These are phyloP conservation scores for Dorcus parallelipipedus DNA, from an alignment of 2,888 invertebrate species.

Conservation along the genomic window DNA sequence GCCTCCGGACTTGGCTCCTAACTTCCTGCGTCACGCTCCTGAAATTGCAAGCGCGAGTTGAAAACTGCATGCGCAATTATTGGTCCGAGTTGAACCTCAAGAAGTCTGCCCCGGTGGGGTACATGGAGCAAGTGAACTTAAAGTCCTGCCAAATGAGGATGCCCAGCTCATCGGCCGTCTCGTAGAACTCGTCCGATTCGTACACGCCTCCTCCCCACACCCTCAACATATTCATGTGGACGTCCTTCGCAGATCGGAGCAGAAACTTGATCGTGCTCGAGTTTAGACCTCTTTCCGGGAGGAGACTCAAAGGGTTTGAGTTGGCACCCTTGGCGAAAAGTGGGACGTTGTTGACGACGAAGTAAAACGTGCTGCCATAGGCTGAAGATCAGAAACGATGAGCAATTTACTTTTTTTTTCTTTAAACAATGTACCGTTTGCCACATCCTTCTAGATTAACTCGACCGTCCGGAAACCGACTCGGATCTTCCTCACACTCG, in stretches of 20 bases:
- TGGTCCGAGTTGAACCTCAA: conserved; percentile 52
- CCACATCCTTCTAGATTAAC: conserved; percentile 63
- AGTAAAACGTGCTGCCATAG: conserved; percentile 63
- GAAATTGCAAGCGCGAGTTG: conserved; percentile 18
- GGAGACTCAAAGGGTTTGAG: conserved; percentile 84
- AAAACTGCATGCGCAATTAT: too few species aligned
- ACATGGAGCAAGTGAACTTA: conserved; percentile 95
- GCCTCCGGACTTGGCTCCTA: conserved; percentile 72
- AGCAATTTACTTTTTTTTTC: too few species aligned
- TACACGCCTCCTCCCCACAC: conserved; percentile 98
- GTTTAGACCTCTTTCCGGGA: conserved; percentile 70
- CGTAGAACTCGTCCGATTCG: conserved; percentile 87
- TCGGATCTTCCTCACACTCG: conserved; percentile 53
- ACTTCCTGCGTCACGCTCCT: conserved; percentile 74
- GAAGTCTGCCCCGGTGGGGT: conserved; percentile 73
- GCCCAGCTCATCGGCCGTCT: conserved; percentile 81
- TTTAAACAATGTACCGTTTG: too few species aligned
- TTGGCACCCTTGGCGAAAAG: conserved; percentile 96
- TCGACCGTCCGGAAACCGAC: conserved; percentile 87
- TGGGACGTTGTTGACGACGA: conserved; percentile 73
- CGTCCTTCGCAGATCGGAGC: conserved; percentile 65
- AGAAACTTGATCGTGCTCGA: conserved; percentile 59
- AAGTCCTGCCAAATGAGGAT: conserved; percentile 97
- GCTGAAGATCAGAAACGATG: too few species aligned
- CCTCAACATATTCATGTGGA: conserved; percentile 90